phyloP scores from a whole-genome alignment of 1,140 invertebrate species.

The Hestina assimilis region DNA sequence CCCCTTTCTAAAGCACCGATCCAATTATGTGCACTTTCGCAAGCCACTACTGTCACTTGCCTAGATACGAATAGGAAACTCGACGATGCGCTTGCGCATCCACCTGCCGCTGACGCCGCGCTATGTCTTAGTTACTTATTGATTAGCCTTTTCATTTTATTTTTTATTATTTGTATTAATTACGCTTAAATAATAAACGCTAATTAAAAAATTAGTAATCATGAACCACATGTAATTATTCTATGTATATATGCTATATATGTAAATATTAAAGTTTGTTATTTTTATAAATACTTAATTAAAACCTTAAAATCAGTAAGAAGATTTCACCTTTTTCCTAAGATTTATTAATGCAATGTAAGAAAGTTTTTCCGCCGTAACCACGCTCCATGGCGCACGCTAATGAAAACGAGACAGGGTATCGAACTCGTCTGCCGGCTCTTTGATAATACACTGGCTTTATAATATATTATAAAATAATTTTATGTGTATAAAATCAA shows the following conservation, averaged over 20 bases:
- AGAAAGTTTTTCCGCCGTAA: conserved; percentile 54
- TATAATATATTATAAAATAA: neutral
- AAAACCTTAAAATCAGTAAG: neutral
- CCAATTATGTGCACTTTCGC: conserved; percentile 78
- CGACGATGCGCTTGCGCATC: conserved; percentile 57
- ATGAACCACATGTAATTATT: neutral
- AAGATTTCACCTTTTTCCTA: conserved; percentile 11
- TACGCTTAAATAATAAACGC: neutral
- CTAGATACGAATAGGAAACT: conserved; percentile 76
- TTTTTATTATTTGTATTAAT: neutral
- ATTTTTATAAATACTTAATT: neutral
- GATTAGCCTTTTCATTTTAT: neutral
- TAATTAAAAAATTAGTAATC: neutral
- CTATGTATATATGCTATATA: too few relatives aligned
- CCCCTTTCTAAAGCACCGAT: conserved; percentile 77
- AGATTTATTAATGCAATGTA: conserved; percentile 19
- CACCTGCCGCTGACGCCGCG: conserved; percentile 27
- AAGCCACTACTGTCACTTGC: conserved; percentile 75
- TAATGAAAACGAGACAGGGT: conserved; percentile 67
- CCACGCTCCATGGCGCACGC: conserved; percentile 47
- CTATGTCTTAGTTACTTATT: neutral
- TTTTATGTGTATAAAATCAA: neutral
- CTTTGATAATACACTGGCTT: conserved; percentile 10
- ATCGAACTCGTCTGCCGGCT: conserved; percentile 46
- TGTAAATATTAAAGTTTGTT: conserved; percentile 1